Evolutionary conservation across 2,888 invertebrate genomes (phyloP), one percentile per base, ranked within the genome.

Genomic region (Campopleginae sp.): DNA sequence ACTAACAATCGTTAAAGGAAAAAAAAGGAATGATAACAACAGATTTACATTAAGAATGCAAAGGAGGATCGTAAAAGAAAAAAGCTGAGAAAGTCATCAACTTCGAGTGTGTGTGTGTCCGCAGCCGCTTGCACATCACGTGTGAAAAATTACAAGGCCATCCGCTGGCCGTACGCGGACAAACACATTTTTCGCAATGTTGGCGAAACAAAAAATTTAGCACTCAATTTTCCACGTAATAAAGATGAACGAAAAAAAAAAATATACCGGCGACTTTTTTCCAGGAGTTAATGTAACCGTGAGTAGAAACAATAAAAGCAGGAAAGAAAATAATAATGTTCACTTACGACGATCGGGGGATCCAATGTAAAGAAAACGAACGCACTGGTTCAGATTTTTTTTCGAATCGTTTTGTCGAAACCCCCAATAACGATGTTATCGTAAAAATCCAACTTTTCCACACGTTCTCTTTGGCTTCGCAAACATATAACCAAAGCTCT

Each of bases 1-100:
- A 90, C 91, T 91, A 90, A 90, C 91, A 89, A 90, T 90, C 90
- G 90, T 90, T 89, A 91, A 91, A 90, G 89, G 89, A 88, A 63
- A 70, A 44, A 46, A 44, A 23, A 27, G 14, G 58, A 7, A 61
- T 31, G 19, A 46, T 44, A 68, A 44, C 66, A 17, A 66, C 44
- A 46, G 23, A 23, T 61, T 44, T 61, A 23, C 61, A 23, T 61
- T 58, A 48, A 51, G 48, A 23, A 71, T 31, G 31, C 8, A 19
- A 8, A 33, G 72, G 72, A 58, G 72, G 12, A 72, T 38, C 54
- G 19, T n/a, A 51, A 54, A 54, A 58, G 38, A 72, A 72, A 38
- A 14, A 27, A 14, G 38, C 54, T 33, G 5, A 4, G 38, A 46
- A 48, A 51, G 42, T 38, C 54, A 58, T 72, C 7, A 42, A 72